Base-by-base conservation (phyloP, 64 coral and sea anemone species). In the Dendronephthya gigantea region DNA sequence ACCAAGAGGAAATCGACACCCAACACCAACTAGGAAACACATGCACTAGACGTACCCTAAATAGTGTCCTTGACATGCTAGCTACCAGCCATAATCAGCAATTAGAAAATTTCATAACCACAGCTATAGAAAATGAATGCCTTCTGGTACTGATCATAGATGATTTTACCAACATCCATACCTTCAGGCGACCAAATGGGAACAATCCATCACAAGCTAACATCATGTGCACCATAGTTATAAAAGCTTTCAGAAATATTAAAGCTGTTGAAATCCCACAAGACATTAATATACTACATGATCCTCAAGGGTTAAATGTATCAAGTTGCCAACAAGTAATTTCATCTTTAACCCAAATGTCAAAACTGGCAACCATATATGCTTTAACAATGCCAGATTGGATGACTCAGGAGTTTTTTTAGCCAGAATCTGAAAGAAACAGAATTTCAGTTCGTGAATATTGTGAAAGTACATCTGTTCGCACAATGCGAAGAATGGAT, bases 1-100 rank as follows among this genome's bases (percentile, higher is more conserved):
- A 86, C 84, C 85, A 93, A 88, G 92, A 93, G 30, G 88, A 88
- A 0, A 75, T 88, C 22, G 88, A 90, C 15, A 90, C 92, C 3
- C 9, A 90, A 50, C 45, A 84, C n/a, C 84, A 48, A 33, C 51
- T 90, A 58, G 56, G 88, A 22, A 48, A 84, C 3, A 28, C 85
- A 13, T 90, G 85, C 51, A 50, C 66, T 6, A 55, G 85, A 65
- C 75, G 75, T 82, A 90, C 89, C 19, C 6, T 66, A 17, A 17
- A 66, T 66, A 17, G 2, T 17, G 22, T 7, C 29, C 58, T 66
- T 30, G 22, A 66, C 22, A 7, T 66, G 29, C 58, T 66, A n/a
- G 14, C 58, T 30, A 66, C 19, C 2, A 3, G 22, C 6, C 6
- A 17, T 17, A 7, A 7, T 5, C 58, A 66, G 29, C 58, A 15